A percentile compares a stretch with the other conserved stretches of the same genome.
phyloP scores from a whole-genome alignment of 2,113 vertebrate genomes.

The Sclerurus mexicanus region DNA sequence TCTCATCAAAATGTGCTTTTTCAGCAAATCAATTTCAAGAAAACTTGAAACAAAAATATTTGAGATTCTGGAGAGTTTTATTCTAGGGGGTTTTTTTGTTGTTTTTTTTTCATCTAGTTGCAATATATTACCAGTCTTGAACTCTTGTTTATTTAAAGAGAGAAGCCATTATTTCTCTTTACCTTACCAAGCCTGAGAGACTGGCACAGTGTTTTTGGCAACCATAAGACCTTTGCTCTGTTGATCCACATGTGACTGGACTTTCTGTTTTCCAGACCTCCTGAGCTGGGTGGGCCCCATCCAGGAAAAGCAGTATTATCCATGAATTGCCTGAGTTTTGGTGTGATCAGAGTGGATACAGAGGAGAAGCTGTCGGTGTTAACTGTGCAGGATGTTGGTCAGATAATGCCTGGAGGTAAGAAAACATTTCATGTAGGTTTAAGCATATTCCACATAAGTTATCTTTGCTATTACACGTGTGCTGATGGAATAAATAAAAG shows the following conservation, averaged over 20 bases:
- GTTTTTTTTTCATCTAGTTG: background rate
- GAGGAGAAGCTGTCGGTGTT: constrained; percentile 95
- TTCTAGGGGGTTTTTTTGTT: background rate
- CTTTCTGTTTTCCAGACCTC: constrained; percentile 78
- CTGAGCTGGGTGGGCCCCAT: constrained; percentile 87
- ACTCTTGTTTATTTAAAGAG: background rate
- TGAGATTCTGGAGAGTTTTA: background rate
- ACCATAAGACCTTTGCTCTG: background rate
- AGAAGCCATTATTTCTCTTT: background rate
- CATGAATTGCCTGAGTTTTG: constrained; percentile 90
- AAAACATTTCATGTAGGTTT: background rate
- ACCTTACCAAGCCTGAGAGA: background rate
- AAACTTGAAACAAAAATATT: background rate
- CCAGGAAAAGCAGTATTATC: constrained; percentile 92
- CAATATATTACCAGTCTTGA: background rate
- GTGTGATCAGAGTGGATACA: constrained; percentile 91
- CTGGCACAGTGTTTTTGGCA: background rate
- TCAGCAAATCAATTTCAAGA: background rate
- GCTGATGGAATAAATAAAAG: background rate
- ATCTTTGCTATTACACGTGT: background rate
- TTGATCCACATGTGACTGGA: background rate
- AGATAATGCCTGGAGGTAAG: constrained; percentile 94
- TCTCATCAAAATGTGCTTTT: background rate
- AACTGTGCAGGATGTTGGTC: constrained; percentile 93
- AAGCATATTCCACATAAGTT: background rate